These are phyloP conservation scores for Bellardia pandia DNA, from an alignment of 2,888 invertebrate genomes.

Conservation along the genomic window DNA sequence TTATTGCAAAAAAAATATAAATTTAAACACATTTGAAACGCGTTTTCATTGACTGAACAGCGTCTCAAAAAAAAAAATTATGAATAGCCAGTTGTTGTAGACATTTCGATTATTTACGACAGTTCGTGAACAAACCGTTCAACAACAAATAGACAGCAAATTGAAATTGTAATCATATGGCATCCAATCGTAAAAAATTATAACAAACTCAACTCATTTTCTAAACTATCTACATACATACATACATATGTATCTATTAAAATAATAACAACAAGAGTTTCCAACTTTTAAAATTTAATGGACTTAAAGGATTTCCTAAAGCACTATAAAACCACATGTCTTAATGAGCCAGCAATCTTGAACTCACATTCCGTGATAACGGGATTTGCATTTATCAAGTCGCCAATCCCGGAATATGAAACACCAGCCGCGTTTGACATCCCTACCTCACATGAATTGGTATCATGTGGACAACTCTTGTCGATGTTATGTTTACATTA, in stretches of 20 bases:
- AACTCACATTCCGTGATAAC: no score
- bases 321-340: no score
- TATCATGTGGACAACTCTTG: no score
- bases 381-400: no score
- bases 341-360: no score
- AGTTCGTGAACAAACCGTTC: constrained; percentile 43
- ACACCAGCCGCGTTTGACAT: no score
- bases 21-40: constrained; percentile 37
- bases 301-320: no score
- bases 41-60: constrained; percentile 55
- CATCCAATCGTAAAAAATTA: constrained; percentile 52
- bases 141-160: constrained; percentile 34
- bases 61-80: constrained; percentile 28
- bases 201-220: constrained; percentile 44
- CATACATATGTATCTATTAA: neutral
- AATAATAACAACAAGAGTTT: constrained; percentile 11
- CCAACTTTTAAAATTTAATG: neutral
- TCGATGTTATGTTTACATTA: no score
- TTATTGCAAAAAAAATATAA: constrained; percentile 13
- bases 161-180: constrained; percentile 55
- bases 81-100: constrained; percentile 20
- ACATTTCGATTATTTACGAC: constrained; percentile 53
- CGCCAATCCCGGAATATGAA: no score
- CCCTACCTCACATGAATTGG: no score
- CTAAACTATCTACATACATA: neutral